A percentile compares a stretch with the other conserved stretches of the same genome.
Evolutionary conservation across 1,140 invertebrate species (phyloP).

Genomic region (Temnothorax curvispinosus): DNA sequence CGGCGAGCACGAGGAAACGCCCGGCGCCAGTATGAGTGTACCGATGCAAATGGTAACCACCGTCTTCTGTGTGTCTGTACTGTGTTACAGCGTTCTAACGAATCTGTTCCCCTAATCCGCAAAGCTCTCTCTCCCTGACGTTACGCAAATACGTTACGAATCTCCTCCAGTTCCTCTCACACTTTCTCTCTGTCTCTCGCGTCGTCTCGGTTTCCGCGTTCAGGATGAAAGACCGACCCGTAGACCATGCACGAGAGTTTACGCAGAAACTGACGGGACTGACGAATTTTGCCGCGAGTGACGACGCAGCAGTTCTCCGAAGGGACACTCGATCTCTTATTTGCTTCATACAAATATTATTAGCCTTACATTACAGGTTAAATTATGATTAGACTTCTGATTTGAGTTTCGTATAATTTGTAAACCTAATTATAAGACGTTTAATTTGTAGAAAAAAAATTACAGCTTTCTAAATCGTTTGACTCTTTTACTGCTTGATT

Average conservation of each 20-base stretch:
- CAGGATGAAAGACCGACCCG: slow-evolving; percentile 43
- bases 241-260: slow-evolving; percentile 17
- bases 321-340: not conserved
- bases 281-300: slow-evolving; percentile 9
- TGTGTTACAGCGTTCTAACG: slow-evolving; percentile 85
- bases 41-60: slow-evolving; percentile 86
- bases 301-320: slow-evolving; percentile 63
- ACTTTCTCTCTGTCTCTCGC: not conserved
- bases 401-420: not conserved
- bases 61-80: slow-evolving; percentile 85
- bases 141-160: not conserved
- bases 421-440: not conserved
- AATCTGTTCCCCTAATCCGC: slow-evolving; percentile 83
- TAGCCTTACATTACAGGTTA: not conserved
- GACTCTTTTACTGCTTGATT: not conserved
- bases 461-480: slow-evolving; percentile 3
- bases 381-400: not conserved
- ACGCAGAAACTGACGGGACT: slow-evolving; percentile 60
- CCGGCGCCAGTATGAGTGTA: slow-evolving; percentile 80
- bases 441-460: slow-evolving; percentile 10
- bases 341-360: not conserved
- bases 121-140: slow-evolving; percentile 10
- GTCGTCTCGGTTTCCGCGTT: slow-evolving; percentile 55
- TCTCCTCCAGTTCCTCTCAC: not conserved
- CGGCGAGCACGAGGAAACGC: slow-evolving; percentile 74